Conservation (phyloP, 2,888 invertebrate genomes). For the Eupithecia insigniata region DNA sequence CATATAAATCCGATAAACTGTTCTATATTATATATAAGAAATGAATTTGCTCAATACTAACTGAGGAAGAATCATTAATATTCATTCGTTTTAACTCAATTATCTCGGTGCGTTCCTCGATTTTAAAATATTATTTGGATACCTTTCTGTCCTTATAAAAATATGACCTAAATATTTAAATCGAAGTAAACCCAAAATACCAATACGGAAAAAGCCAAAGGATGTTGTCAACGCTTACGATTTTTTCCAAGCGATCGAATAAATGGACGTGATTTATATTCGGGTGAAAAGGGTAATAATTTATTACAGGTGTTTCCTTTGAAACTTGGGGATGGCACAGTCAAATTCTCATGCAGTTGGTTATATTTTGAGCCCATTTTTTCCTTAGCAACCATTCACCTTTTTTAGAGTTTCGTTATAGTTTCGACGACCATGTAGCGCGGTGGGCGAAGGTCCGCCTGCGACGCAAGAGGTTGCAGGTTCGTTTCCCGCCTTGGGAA, state of each 20-base stretch:
- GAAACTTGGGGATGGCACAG: conserved; percentile 13
- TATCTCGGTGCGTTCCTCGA: background rate
- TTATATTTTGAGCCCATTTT: background rate
- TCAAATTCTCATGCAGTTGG: background rate
- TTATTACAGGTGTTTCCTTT: conserved; percentile 45
- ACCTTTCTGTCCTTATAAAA: background rate
- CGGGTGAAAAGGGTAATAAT: conserved; percentile 44
- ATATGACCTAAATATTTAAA: conserved; percentile 14
- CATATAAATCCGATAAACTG: background rate
- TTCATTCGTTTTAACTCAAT: background rate
- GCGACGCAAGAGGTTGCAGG: too few species aligned
- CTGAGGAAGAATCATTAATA: background rate
- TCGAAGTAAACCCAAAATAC: conserved; percentile 22
- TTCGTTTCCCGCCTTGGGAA: too few species aligned
- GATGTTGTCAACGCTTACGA: conserved; percentile 42
- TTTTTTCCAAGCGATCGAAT: conserved; percentile 40
- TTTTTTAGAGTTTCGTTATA: background rate
- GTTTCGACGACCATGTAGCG: too few species aligned
- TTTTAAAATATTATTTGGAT: background rate
- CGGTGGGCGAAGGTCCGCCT: too few species aligned
- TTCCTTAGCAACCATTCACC: background rate
- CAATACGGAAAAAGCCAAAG: conserved; percentile 32
- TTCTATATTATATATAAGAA: too few species aligned
- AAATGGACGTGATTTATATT: conserved; percentile 40
- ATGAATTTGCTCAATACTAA: background rate